phyloP scores from a whole-genome alignment of 1,140 invertebrate species.

The Pseudobourletiella spinata region DNA sequence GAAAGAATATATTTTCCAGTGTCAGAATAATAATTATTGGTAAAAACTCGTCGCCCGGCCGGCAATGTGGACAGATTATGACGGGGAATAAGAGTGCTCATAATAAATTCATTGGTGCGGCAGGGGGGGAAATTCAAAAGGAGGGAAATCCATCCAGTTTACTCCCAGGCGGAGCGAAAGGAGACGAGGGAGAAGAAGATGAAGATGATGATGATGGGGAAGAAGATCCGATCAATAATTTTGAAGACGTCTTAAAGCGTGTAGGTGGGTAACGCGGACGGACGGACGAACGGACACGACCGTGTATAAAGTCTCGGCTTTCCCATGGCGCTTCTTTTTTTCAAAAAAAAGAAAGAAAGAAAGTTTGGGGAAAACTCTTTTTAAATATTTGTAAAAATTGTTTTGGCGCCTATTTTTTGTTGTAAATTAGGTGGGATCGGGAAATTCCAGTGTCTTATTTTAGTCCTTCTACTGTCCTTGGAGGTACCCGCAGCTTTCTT shows the following conservation, averaged over 20 bases:
- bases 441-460: slow-evolving; percentile 11
- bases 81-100: neutral
- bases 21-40: neutral
- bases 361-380: no score
- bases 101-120: neutral
- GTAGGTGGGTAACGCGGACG: neutral
- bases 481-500: slow-evolving; percentile 20
- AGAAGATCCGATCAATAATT: neutral
- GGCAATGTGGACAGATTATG: neutral
- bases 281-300: no score
- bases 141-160: no score
- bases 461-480: neutral
- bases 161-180: neutral
- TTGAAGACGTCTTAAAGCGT: neutral
- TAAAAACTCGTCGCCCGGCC: neutral
- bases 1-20: no score
- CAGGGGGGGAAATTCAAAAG: no score
- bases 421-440: slow-evolving; percentile 17
- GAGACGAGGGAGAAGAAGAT: neutral
- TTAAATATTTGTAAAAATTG: no score
- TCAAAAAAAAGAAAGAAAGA: no score
- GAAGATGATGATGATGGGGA: neutral
- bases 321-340: no score
- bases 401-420: no score
- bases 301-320: no score